These are phyloP conservation scores for Oryzias woworae DNA, from an alignment of 2,113 vertebrate genomes.

Conservation along the genomic window DNA sequence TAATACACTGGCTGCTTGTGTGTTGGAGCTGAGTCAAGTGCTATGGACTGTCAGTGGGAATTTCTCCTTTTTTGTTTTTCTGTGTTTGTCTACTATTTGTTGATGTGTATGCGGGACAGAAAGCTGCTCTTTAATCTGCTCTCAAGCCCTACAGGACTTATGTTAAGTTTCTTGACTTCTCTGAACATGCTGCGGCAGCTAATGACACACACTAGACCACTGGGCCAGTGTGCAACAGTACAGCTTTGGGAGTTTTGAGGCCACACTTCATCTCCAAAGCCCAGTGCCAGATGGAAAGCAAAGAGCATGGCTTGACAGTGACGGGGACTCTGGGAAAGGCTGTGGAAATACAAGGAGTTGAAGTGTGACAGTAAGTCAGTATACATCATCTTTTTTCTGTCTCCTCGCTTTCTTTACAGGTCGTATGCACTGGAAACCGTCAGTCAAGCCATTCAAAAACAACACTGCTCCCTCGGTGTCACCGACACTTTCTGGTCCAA, in stretches of 20 bases:
- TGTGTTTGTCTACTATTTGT: slow-evolving; percentile 13
- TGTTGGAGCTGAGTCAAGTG: slow-evolving; percentile 72
- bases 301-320: slow-evolving; percentile 35
- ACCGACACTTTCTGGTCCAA: slow-evolving; percentile 78
- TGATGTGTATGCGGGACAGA: slow-evolving; percentile 36
- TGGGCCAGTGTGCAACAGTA: slow-evolving; percentile 30
- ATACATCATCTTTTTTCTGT: not conserved
- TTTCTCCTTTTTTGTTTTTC: slow-evolving; percentile 42
- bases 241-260: slow-evolving; percentile 42
- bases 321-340: slow-evolving; percentile 25
- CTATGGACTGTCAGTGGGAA: slow-evolving; percentile 47
- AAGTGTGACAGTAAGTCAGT: slow-evolving; percentile 23
- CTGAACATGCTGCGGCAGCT: slow-evolving; percentile 55
- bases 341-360: slow-evolving; percentile 24
- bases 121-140: slow-evolving; percentile 60
- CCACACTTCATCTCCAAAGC: slow-evolving; percentile 56
- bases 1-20: slow-evolving; percentile 57
- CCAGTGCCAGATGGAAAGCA: slow-evolving; percentile 25
- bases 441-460: slow-evolving; percentile 72
- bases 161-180: slow-evolving; percentile 48
- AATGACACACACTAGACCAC: slow-evolving; percentile 46
- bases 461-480: slow-evolving; percentile 75
- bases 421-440: slow-evolving; percentile 79
- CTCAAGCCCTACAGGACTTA: slow-evolving; percentile 46
- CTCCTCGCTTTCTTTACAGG: slow-evolving; percentile 59